Base-by-base conservation (phyloP, 2,797 vertebrate species). In the Channallabes apus region DNA sequence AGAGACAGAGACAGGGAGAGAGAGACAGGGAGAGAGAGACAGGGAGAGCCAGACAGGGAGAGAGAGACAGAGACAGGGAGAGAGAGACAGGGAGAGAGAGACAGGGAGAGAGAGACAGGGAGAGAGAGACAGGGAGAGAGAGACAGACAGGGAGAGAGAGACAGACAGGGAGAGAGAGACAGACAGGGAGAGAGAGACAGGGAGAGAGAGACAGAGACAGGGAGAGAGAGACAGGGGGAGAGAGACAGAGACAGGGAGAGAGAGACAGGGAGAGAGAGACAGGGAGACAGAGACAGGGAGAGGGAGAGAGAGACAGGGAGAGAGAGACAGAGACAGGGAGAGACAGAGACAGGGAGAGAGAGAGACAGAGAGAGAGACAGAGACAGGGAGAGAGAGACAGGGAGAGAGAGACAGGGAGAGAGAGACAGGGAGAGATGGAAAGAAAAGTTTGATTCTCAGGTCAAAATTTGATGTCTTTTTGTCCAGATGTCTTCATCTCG, bases 401-500 rank as follows among this genome's bases (percentile, higher is more conserved):
- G 2, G 12, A 18, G 35, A 35, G 67, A 32, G 18, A 35, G 67
- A 69, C 20, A 20, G 67, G 38, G 5, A 0, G 4, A 7, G 6
- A 32, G 9, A 27, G 12, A 64, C 3, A 41, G 9, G 3, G 61
- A 27, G 4, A 27, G 18, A 18, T 1, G 17, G 15, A 56, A 24
- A 32, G 32, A 17, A 27, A 6, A 14, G 24, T 78, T 22, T n/a
- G 2, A 15, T n/a, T 62, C 20, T 71, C 20, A 12, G 68, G 68
- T 41, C 41, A 22, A 71, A 12, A 41, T 38, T 1, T 58, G 46
- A 9, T 76, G 3, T 38, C 0, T 8, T 89, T 20, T 0, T 85
- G 89, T 68, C 18, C 61, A 99, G 98, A 91, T 93, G 54, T 93
- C 94, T 14, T 93, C 94, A 20, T 95, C 96, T 12, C 93, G 94